Evolutionary conservation across 2,113 vertebrate species (phyloP), one percentile per base, ranked within the genome.

Genomic region (Lutjanus erythropterus): DNA sequence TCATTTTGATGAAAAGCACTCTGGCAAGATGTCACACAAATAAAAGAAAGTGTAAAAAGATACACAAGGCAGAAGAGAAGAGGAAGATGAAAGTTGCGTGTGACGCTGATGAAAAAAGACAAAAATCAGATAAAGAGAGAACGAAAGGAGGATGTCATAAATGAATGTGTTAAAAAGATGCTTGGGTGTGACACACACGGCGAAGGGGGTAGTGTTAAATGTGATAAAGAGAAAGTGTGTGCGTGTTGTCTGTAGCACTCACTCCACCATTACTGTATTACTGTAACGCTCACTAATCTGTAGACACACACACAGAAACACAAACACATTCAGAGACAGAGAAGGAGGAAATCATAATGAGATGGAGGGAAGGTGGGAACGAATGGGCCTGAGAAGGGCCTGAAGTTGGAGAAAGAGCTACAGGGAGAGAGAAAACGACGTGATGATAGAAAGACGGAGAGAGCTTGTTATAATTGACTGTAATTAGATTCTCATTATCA

Each of bases 401-500:
- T 21, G 21, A 52, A 53, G 59, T 66, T 62, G 70, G 71, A 72
- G 46, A 76, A 52, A 73, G 67, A 67, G 86, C 56, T 46, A 29
- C 41, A 78, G 65, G 58, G 31, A 84, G 56, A 82, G 55, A 70
- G 65, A 50, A 47, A 77, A 46, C 23, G 41, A 75, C 53, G 79
- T 53, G 67, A 42, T 47, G 76, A 84, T 44, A 50, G 76, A 41
- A 31, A 42, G 53, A 52, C 33, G 75, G 78, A 74, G 80, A 83
- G 83, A 83, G 85, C 84, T 89, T 87, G 85, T 90, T 92, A 83
- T 90, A 93, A 94, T 93, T 94, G 92, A 81, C 89, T 81, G 88
- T 93, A 93, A 94, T 94, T 92, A 93, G 90, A 91, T 92, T 92
- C 86, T 88, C 85, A 90, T 92, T 91, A 93, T 88, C 64, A 81